Evolutionary conservation across 2,888 invertebrate genomes (phyloP).

Genomic region (Cacoxenus indagator): DNA sequence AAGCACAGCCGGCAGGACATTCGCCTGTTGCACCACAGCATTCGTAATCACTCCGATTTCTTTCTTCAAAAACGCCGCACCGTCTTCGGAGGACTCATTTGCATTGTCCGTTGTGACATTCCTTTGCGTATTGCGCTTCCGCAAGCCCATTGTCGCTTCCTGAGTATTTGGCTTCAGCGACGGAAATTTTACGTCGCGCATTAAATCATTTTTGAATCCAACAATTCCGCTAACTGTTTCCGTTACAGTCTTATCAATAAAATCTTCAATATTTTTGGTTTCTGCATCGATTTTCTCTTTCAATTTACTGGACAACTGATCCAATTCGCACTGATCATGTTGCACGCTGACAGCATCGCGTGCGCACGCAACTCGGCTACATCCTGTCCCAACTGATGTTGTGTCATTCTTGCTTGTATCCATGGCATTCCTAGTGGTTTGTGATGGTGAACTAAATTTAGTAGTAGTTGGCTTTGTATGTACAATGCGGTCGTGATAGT

Average conservation of each 20-base stretch:
- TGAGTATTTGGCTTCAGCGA: slow-evolving; percentile 5
- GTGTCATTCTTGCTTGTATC: slow-evolving; percentile 24
- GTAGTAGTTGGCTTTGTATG: slow-evolving; percentile 28
- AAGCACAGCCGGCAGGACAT: slow-evolving; percentile 69
- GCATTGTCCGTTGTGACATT: slow-evolving; percentile 30
- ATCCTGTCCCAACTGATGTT: slow-evolving; percentile 40
- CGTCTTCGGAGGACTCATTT: slow-evolving; percentile 44
- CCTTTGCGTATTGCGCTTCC: slow-evolving; percentile 60
- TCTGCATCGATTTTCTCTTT: slow-evolving; percentile 70
- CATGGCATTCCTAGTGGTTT: slow-evolving; percentile 25
- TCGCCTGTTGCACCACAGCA: slow-evolving; percentile 70
- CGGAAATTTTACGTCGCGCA: slow-evolving; percentile 66
- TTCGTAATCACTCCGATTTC: slow-evolving; percentile 69
- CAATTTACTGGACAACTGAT: slow-evolving; percentile 68
- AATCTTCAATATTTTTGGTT: slow-evolving; percentile 71
- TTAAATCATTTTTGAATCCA: slow-evolving; percentile 70
- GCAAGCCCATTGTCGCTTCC: slow-evolving; percentile 50
- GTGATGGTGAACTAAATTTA: slow-evolving; percentile 5
- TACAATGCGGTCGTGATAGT: slow-evolving; percentile 32
- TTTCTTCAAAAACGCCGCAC: slow-evolving; percentile 67
- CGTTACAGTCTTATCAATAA: slow-evolving; percentile 71
- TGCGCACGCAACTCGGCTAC: slow-evolving; percentile 47
- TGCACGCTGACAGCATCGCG: slow-evolving; percentile 67
- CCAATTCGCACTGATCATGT: slow-evolving; percentile 70
- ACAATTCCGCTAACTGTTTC: slow-evolving; percentile 71